phyloP scores from a whole-genome alignment of 2,113 vertebrate species.

The Numenius arquata region DNA sequence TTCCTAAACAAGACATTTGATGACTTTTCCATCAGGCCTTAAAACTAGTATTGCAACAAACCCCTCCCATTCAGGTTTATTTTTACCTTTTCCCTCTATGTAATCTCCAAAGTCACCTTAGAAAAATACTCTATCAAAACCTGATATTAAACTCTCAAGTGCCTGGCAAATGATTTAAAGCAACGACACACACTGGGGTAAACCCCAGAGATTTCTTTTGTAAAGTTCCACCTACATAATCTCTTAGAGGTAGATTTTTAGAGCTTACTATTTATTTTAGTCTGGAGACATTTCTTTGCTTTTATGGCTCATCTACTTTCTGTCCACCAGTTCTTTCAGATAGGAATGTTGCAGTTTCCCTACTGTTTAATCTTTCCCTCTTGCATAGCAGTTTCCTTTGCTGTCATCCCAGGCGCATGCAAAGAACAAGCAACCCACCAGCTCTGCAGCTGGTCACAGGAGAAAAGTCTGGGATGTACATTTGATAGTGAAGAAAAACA shows the following conservation, averaged over 20 bases:
- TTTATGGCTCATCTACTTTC: constrained; percentile 49
- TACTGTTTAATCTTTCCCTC: background rate
- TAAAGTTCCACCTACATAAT: constrained; percentile 49
- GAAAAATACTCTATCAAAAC: constrained; percentile 48
- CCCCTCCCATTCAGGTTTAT: constrained; percentile 43
- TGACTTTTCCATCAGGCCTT: constrained; percentile 24
- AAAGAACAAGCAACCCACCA: background rate
- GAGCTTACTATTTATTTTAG: constrained; percentile 35
- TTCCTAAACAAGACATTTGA: constrained; percentile 51
- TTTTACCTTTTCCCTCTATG: constrained; percentile 44
- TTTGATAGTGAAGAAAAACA: background rate
- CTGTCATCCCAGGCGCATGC: background rate
- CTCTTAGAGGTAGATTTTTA: constrained; percentile 36
- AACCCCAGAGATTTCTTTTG: constrained; percentile 55
- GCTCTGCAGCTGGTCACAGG: background rate
- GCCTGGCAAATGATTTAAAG: constrained; percentile 56
- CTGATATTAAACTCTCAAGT: constrained; percentile 50
- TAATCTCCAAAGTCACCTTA: constrained; percentile 56
- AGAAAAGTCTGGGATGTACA: background rate
- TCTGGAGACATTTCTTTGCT: constrained; percentile 23
- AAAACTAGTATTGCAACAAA: constrained; percentile 5
- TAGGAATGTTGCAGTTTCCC: background rate
- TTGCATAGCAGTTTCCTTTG: background rate
- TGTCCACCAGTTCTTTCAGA: background rate
- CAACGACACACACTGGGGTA: background rate